Base-by-base conservation (phyloP, 1,140 invertebrate species). In the Drosophila hydei region DNA sequence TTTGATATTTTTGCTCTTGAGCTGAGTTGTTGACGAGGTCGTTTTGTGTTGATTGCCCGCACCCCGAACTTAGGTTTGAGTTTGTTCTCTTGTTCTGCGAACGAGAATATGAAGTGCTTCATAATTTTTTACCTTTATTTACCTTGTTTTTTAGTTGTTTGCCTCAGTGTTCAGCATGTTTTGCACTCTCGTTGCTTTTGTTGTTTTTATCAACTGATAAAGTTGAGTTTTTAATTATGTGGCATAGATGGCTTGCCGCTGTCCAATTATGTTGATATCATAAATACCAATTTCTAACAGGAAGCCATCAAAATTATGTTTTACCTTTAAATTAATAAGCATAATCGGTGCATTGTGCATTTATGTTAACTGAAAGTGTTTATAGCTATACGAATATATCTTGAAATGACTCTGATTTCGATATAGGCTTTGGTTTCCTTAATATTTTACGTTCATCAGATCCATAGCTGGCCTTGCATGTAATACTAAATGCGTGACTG, bases 41-140 rank as follows among this genome's bases (percentile, higher is more conserved):
- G 81, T 87, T 88, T 87, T 87, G 84, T 83, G 81, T 83, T 87
- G 81, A 87, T 87, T 87, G 77, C 81, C 74, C 60, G 58, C 65
- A 65, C 67, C 54, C 55, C 55, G 21, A 48, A 68, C 80, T 84
- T 75, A 58, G 79, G 79, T 72, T 83, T 78, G 79, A 60, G 71
- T 78, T 84, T 71, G 58, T 33, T 64, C 64, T 68, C 71, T 73
- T 64, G 63, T 64, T 74, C 59, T 54, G 67, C 21, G 50, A 47
- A 54, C 75, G 59, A 59, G 56, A 77, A 83, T 69, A 87, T 81
- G 74, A 88, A 83, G 81, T 77, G 73, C 81, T 80, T 87, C 81
- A 84, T 84, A 84, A 80, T 84, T 84, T 33, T 85, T 74, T 80
- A 75, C 80, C 78, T 76, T 77, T 85, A 85, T 84, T 80, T 85